These are phyloP conservation scores for Diplazon laetatorius DNA, from an alignment of 2,888 invertebrate species.

Conservation along the genomic window DNA sequence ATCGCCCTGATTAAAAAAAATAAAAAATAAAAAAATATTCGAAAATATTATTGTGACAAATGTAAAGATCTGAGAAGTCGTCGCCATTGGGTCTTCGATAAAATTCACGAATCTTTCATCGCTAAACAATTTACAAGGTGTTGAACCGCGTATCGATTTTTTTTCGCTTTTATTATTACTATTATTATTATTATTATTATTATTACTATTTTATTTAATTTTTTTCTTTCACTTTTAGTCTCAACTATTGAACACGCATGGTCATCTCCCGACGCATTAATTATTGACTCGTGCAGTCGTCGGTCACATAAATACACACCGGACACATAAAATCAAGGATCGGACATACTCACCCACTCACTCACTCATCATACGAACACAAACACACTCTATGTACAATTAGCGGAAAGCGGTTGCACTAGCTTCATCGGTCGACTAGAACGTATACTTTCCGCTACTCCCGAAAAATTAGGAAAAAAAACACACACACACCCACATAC, in stretches of 20 bases:
- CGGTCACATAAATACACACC: conserved; percentile 60
- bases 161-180: not conserved
- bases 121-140: not conserved
- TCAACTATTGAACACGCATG: conserved; percentile 23
- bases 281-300: conserved; percentile 27
- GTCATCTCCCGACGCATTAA: conserved; percentile 41
- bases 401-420: conserved; percentile 55
- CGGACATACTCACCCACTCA: conserved; percentile 44
- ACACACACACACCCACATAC: not conserved
- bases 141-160: not conserved
- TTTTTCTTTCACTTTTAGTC: conserved; percentile 10
- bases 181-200: conserved; percentile 34
- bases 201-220: conserved; percentile 10
- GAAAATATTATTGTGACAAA: not conserved
- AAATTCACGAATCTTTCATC: conserved; percentile 32
- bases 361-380: conserved; percentile 27
- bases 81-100: conserved; percentile 2
- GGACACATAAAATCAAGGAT: conserved; percentile 33
- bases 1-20: not conserved
- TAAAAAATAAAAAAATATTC: not conserved
- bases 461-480: not conserved
- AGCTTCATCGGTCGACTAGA: conserved; percentile 67
- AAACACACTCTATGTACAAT: conserved; percentile 60
- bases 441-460: conserved; percentile 61
- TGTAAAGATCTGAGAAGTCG: no score